Evolutionary conservation across 2,113 vertebrate genomes (phyloP).

Genomic region (Aegithalos caudatus): DNA sequence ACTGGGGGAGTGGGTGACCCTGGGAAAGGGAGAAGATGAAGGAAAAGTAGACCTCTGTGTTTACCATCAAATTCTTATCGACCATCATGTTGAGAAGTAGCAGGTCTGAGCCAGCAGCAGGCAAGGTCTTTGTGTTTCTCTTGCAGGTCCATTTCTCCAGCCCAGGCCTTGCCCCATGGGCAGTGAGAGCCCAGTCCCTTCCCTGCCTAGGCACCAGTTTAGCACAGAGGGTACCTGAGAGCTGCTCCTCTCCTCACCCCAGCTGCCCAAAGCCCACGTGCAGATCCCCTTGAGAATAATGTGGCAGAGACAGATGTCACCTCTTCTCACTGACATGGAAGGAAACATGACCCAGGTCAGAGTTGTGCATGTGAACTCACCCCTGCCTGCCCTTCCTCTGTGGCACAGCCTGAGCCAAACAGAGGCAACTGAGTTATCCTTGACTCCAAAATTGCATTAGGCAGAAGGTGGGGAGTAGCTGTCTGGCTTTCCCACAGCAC

Average conservation of each 20-base stretch:
- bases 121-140: not conserved
- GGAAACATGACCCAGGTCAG: not conserved
- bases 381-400: not conserved
- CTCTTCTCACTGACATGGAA: not conserved
- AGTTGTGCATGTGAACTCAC: not conserved
- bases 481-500: not conserved
- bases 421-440: not conserved
- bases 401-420: not conserved
- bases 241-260: not conserved
- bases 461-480: not conserved
- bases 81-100: not conserved
- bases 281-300: not conserved
- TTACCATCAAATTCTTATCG: not conserved
- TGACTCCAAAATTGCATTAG: not conserved
- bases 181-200: not conserved
- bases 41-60: not conserved
- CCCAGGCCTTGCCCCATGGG: not conserved
- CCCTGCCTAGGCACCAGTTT: not conserved
- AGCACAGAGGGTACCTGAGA: not conserved
- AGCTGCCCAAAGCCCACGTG: not conserved
- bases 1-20: not conserved
- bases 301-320: not conserved
- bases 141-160: not conserved
- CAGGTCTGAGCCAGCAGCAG: not conserved
- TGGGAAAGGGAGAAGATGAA: not conserved